Evolutionary conservation across 2,888 invertebrate species (phyloP), one percentile per base, ranked within the genome.

Genomic region (Clusia tigrina): DNA sequence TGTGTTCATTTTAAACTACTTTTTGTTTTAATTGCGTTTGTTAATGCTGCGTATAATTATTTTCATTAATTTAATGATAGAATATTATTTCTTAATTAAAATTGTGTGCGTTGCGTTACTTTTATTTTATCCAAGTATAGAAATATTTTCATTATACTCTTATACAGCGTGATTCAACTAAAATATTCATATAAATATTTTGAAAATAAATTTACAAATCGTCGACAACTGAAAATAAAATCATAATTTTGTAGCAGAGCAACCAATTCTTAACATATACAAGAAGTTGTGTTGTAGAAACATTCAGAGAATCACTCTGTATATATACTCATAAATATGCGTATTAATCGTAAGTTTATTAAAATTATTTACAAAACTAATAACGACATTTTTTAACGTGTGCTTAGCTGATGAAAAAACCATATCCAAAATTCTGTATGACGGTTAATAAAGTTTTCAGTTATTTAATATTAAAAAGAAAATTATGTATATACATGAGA

Each of bases 291-390:
- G n/a, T n/a, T n/a, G n/a, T n/a, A n/a, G n/a, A n/a, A n/a, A n/a
- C n/a, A n/a, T n/a, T n/a, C 2, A 12, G 32, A 24, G 17, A 15
- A 15, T 60, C 51, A 62, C 23, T 62, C 60, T 46, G 55, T 54
- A 57, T 37, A 46, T 42, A 22, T 55, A 23, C 46, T 48, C n/a
- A 48, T 52, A 26, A 60, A 48, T 25, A 32, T 51, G 22, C 42
- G 12, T 17, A 20, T 64, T 55, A 56, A n/a, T n/a, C n/a, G n/a
- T n/a, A n/a, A n/a, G 15, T 32, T 69, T 17, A 56, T 24, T 23
- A 59, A 59, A 57, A 66, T 72, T 64, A 65, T 70, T 64, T 71
- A 68, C 68, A 68, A 60, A 63, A 60, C 66, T 63, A 42, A n/a
- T n/a, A n/a, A 58, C 54, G 57, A 52, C 61, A 62, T 65, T 52